These are phyloP conservation scores for Plecturocebus donacophilus DNA, from an alignment of 2,113 vertebrate genomes.

Conservation along the genomic window DNA sequence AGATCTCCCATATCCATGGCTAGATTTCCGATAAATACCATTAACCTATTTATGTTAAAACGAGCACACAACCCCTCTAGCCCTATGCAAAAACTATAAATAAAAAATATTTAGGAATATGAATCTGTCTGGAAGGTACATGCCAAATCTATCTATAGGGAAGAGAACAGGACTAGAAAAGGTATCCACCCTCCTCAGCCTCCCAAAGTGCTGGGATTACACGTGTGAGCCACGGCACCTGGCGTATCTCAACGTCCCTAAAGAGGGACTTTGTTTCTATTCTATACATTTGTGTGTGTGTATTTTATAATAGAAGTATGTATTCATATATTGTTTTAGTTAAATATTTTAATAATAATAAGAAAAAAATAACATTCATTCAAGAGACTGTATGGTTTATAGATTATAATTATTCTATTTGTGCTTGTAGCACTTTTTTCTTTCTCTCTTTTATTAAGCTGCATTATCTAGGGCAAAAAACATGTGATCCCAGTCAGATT, in stretches of 20 bases:
- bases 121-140: not conserved
- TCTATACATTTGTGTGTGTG: not conserved
- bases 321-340: not conserved
- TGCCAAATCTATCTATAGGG: not conserved
- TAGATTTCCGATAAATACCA: not conserved
- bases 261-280: slow-evolving; percentile 15
- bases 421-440: not conserved
- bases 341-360: slow-evolving; percentile 27
- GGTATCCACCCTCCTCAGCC: too few species aligned
- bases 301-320: not conserved
- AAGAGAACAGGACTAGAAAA: slow-evolving; percentile 22
- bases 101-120: not conserved
- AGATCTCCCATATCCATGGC: not conserved
- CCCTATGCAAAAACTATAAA: not conserved
- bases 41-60: slow-evolving; percentile 24
- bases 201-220: too few species aligned
- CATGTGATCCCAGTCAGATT: not conserved
- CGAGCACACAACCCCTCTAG: not conserved
- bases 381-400: not conserved
- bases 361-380: slow-evolving; percentile 2
- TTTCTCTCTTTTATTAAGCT: slow-evolving; percentile 17
- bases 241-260: not conserved
- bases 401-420: slow-evolving; percentile 27
- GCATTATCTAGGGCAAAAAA: slow-evolving; percentile 9
- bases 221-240: too few species aligned